A percentile compares a stretch with the other conserved stretches of the same genome.
Conservation (phyloP, 2,113 vertebrate species). For the Scortum barcoo region DNA sequence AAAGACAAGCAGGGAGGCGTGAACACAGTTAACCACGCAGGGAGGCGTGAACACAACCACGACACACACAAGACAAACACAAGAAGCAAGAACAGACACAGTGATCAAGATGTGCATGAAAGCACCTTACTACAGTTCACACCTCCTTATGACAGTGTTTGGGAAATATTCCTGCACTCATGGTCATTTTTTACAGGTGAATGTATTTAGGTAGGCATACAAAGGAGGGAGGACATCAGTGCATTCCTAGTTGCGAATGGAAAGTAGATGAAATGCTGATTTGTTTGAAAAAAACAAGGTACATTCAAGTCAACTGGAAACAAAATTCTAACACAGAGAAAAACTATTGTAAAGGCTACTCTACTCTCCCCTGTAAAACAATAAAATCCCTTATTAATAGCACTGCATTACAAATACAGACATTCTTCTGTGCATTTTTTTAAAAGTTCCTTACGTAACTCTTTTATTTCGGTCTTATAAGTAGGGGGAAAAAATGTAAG, state of each 20-base stretch:
- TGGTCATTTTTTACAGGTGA: no score
- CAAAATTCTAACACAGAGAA: neutral
- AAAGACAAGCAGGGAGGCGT: neutral
- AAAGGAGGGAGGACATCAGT: neutral
- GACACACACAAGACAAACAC: neutral
- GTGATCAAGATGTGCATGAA: neutral
- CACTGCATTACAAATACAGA: neutral
- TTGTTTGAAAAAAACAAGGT: neutral
- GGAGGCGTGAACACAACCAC: neutral
- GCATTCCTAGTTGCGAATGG: neutral
- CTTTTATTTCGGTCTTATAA: neutral
- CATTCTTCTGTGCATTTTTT: neutral
- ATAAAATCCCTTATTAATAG: neutral
- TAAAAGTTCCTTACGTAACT: neutral
- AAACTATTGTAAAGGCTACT: neutral
- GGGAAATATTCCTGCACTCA: neutral
- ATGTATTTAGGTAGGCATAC: no score
- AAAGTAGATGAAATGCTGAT: neutral
- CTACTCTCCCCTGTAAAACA: neutral
- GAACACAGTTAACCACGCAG: neutral
- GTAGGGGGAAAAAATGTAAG: neutral
- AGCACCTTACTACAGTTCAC: neutral
- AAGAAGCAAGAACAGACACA: neutral
- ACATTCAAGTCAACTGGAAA: neutral
- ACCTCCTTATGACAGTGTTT: neutral